Evolutionary conservation across 2,113 vertebrate species (phyloP).

Genomic region (Brachypodius melanocephalos): DNA sequence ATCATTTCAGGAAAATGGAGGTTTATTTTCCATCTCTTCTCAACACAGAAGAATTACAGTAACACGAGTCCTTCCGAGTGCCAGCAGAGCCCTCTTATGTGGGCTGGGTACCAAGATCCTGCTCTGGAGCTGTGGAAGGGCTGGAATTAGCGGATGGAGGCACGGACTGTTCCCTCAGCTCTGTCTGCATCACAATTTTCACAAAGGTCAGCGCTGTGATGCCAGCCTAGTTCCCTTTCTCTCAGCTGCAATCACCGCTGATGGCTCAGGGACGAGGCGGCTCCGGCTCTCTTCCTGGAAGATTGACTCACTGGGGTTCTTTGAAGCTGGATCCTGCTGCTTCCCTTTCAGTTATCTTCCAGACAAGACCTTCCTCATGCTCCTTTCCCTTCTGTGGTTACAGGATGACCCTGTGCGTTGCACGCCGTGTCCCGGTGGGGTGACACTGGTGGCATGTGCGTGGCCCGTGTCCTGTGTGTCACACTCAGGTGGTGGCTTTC

Average conservation of each 20-base stretch:
- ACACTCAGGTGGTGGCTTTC: accelerated
- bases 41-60: neutral
- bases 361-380: neutral
- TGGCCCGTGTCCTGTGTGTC: accelerated
- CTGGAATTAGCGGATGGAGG: neutral
- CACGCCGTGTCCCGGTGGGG: accelerated
- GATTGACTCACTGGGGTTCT: neutral
- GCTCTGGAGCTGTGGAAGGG: neutral
- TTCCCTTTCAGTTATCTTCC: neutral
- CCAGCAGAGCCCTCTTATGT: neutral
- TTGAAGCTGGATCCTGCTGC: neutral
- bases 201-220: neutral
- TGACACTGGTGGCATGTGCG: accelerated
- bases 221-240: neutral
- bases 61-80: neutral
- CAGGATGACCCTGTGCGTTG: accelerated
- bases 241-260: accelerated
- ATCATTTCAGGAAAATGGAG: neutral
- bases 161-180: neutral
- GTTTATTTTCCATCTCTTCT: constrained; percentile 32
- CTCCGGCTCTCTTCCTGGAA: neutral
- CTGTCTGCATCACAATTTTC: neutral
- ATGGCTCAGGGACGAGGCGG: neutral
- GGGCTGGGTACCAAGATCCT: constrained; percentile 35
- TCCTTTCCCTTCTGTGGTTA: neutral